Evolutionary conservation across 2,888 invertebrate species (phyloP).

Genomic region (Agrotis puta): DNA sequence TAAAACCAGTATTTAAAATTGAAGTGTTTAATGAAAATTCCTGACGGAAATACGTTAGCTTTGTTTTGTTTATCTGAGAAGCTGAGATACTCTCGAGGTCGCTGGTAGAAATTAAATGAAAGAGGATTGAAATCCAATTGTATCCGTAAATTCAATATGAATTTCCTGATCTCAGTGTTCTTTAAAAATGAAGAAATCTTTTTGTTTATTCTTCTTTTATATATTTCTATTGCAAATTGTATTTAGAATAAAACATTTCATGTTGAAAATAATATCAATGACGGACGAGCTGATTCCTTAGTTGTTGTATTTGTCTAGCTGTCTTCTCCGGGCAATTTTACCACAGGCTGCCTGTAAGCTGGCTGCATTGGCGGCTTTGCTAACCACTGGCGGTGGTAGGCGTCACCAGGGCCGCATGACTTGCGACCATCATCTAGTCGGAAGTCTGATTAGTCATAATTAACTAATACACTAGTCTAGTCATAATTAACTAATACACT

Average conservation of each 20-base stretch:
- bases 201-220: constrained; percentile 3
- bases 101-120: constrained; percentile 30
- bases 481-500: no score
- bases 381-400: no score
- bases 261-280: neutral
- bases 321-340: no score
- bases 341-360: no score
- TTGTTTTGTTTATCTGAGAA: constrained; percentile 33
- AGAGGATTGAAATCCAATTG: constrained; percentile 26
- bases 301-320: neutral
- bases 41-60: constrained; percentile 29
- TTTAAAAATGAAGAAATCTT: neutral
- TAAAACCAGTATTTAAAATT: constrained; percentile 69
- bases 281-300: neutral
- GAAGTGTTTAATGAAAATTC: constrained; percentile 65
- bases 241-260: no score
- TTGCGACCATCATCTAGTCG: no score
- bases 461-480: no score
- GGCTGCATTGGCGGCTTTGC: no score
- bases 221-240: neutral
- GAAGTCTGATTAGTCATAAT: no score
- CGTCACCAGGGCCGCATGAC: no score
- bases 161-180: constrained; percentile 1
- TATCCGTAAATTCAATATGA: constrained; percentile 20
- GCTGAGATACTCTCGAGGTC: neutral